A percentile compares a stretch with the other conserved stretches of the same genome.
These are phyloP conservation scores for Podilymbus podiceps DNA, from an alignment of 2,113 vertebrate genomes.

Conservation along the genomic window DNA sequence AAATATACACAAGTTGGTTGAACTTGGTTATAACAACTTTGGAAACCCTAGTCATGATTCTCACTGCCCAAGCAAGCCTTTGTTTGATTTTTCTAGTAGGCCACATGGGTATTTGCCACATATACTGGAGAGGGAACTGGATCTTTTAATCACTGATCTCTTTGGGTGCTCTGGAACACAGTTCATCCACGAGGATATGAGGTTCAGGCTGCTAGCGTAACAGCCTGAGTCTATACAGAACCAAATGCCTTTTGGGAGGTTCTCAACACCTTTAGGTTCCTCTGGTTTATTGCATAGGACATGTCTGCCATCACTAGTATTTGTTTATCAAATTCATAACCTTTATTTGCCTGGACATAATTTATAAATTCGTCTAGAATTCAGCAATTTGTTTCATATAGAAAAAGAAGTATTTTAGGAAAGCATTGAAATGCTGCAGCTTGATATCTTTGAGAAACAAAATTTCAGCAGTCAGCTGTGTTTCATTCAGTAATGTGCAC, in stretches of 20 bases:
- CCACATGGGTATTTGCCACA: not conserved
- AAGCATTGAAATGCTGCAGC: not conserved
- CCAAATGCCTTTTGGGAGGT: not conserved
- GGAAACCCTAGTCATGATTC: not conserved
- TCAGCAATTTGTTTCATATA: not conserved
- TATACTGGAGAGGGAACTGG: not conserved
- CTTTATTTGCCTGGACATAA: not conserved
- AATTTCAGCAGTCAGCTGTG: not conserved
- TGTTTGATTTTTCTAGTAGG: not conserved
- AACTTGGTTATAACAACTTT: slow-evolving; percentile 14
- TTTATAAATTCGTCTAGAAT: not conserved
- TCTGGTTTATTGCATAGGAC: not conserved
- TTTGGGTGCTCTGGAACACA: not conserved
- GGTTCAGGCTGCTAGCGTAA: not conserved
- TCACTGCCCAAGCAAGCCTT: not conserved
- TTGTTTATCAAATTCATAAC: not conserved
- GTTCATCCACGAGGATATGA: not conserved
- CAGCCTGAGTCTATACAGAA: not conserved
- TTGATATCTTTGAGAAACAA: not conserved
- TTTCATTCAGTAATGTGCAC: not conserved
- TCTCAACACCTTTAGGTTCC: not conserved
- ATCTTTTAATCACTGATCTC: not conserved
- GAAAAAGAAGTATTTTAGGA: not conserved
- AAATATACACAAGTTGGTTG: slow-evolving; percentile 24
- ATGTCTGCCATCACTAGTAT: not conserved